Evolutionary conservation across 1,140 invertebrate species (phyloP), one percentile per base, ranked within the genome.

Genomic region (Asbolus verrucosus): DNA sequence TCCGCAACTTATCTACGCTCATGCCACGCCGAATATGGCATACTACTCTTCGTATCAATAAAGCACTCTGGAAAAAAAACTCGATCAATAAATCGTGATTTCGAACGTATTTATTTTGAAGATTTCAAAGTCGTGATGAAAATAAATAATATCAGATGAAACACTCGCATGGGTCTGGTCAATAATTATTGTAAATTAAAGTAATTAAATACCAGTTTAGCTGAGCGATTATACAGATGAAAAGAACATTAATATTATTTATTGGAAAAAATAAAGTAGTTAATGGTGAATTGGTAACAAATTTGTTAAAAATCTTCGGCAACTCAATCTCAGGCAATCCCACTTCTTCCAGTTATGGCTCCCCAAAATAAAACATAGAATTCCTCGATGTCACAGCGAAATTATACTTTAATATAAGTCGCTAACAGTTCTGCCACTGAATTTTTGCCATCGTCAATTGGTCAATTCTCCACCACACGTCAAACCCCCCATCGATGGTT

Each of bases 131-230:
- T 54, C 46, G 46, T 54, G 46, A 54, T 54, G 46, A 54, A 54
- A 54, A 54, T 54, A 54, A 54, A 54, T 54, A 54, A 54, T 54
- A 54, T 54, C 46, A 54, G 21, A 54, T 54, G 21, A 24, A 54
- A 54, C 46, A 54, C 46, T 54, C 46, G 46, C 46, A 54, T 54
- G 43, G 46, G 18, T 54, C 24, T 14, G 46, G 18, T 27, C 46
- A 54, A 54, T 54, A 54, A 54, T 54, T 54, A 54, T 54, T 54
- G 46, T 54, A 54, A 54, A 54, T 54, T 54, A 54, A 54, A 54
- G 46, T 54, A 54, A 54, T 54, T 54, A 54, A 54, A 54, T 54
- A 54, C 46, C 19, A 54, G 46, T 54, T 54, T 54, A 54, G 11
- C 21, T 27, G 19, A n/a, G 21, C 46, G 46, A 54, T 54, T 54